phyloP scores from a whole-genome alignment of 2,888 invertebrate species.

The Digitonthophagus gazella region DNA sequence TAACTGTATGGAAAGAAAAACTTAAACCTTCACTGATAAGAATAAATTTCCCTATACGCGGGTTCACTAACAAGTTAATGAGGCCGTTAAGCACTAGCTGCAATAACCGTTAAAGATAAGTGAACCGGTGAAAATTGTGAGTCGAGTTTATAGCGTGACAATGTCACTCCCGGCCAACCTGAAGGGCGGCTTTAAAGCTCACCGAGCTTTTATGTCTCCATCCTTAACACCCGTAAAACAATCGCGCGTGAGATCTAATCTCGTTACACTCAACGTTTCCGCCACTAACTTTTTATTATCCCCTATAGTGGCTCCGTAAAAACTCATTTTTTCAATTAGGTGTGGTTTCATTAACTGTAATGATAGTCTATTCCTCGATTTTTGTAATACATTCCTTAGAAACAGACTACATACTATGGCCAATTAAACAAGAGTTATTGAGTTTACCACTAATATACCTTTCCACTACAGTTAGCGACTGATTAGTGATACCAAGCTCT shows the following conservation, averaged over 20 bases:
- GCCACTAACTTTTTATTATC: neutral
- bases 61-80: neutral
- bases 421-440: neutral
- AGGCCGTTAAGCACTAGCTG: neutral
- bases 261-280: neutral
- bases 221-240: neutral
- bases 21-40: neutral
- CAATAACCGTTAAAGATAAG: neutral
- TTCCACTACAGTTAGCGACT: neutral
- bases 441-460: neutral
- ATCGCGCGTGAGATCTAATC: neutral
- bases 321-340: neutral
- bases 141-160: neutral
- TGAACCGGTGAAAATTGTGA: neutral
- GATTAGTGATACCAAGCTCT: neutral
- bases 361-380: neutral
- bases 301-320: neutral
- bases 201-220: neutral
- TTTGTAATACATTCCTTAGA: neutral
- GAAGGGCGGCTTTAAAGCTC: neutral
- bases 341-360: neutral
- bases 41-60: neutral
- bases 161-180: neutral
- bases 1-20: neutral
- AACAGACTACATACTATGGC: neutral